Conservation (phyloP, 2,113 vertebrate species). For the Phycodurus eques region DNA sequence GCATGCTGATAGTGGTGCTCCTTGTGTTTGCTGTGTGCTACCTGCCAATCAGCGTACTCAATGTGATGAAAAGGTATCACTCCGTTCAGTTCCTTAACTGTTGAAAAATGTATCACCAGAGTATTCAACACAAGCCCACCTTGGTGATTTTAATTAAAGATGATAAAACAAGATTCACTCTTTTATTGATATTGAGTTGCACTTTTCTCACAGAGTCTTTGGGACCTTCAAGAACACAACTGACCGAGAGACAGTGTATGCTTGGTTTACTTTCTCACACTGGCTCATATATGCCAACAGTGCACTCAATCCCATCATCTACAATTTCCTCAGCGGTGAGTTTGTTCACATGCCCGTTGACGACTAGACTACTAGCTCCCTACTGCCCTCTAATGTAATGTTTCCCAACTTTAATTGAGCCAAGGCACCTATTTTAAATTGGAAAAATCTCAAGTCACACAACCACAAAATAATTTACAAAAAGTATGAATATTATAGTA, state of each 20-base stretch:
- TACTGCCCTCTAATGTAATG: slow-evolving; percentile 42
- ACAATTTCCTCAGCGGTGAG: slow-evolving; percentile 98
- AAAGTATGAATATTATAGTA: background rate
- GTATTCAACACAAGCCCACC: background rate
- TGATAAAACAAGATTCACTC: background rate
- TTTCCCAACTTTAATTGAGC: background rate
- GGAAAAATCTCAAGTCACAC: background rate
- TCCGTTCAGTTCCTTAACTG: background rate
- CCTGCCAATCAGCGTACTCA: slow-evolving; percentile 94
- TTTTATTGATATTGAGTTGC: background rate
- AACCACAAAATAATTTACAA: background rate
- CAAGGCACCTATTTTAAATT: background rate
- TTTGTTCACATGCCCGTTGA: slow-evolving; percentile 14
- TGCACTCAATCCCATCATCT: slow-evolving; percentile 96
- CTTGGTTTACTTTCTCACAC: slow-evolving; percentile 96
- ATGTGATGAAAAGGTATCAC: slow-evolving; percentile 91
- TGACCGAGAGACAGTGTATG: slow-evolving; percentile 91
- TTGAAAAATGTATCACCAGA: background rate
- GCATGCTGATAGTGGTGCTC: slow-evolving; percentile 95
- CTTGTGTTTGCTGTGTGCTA: slow-evolving; percentile 94
- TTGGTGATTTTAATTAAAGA: background rate
- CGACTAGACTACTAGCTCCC: background rate
- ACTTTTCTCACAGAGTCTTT: slow-evolving; percentile 80
- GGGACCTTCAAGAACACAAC: slow-evolving; percentile 87
- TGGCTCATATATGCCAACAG: slow-evolving; percentile 98